Percentiles rank a stretch among this genome's conserved stretches.
Conservation (phyloP, 1,140 invertebrate species). For the Papilio glaucus region DNA sequence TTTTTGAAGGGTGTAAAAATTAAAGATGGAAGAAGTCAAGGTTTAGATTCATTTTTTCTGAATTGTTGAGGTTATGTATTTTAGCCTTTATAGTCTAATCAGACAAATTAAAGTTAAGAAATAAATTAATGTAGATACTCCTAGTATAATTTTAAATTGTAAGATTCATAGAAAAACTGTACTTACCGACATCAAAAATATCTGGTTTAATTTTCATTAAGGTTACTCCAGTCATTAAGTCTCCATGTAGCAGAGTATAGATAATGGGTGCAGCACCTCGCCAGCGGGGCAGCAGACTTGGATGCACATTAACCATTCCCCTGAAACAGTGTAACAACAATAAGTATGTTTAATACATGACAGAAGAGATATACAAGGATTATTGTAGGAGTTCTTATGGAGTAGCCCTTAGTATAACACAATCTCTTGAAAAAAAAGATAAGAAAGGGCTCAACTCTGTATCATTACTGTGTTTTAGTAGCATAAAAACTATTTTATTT, state of each 20-base stretch:
- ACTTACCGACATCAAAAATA: constrained; percentile 93
- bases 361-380: not conserved
- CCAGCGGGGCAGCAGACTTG: constrained; percentile 95
- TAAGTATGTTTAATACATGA: not conserved
- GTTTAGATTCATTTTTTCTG: too few relatives aligned
- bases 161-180: constrained; percentile 18
- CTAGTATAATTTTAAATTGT: too few relatives aligned
- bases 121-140: too few relatives aligned
- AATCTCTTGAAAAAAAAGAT: not conserved
- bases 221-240: constrained; percentile 92
- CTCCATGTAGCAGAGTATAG: constrained; percentile 90
- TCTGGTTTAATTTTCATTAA: constrained; percentile 95
- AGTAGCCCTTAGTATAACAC: not conserved
- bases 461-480: not conserved
- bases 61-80: too few relatives aligned
- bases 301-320: constrained; percentile 96
- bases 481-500: constrained; percentile 26
- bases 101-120: too few relatives aligned
- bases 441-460: not conserved
- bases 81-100: too few relatives aligned
- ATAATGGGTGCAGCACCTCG: constrained; percentile 95
- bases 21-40: too few relatives aligned
- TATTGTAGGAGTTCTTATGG: not conserved
- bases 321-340: constrained; percentile 80
- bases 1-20: too few relatives aligned